A percentile compares a stretch with the other conserved stretches of the same genome.
Evolutionary conservation across 2,113 vertebrate species (phyloP).

Genomic region (Pangasianodon hypophthalmus): DNA sequence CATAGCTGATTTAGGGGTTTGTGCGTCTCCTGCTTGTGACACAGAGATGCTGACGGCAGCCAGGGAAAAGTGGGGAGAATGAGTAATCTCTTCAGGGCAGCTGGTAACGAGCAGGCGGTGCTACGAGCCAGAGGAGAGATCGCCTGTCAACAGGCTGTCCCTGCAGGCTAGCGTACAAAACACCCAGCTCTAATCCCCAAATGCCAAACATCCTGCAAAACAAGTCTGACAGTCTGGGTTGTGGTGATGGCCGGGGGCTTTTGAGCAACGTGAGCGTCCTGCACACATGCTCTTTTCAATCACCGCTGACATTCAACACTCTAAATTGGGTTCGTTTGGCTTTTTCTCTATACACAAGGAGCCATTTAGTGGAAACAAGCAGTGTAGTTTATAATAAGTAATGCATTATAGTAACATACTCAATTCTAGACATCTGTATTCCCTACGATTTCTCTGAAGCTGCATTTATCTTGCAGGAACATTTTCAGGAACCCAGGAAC

Average conservation of each 20-base stretch:
- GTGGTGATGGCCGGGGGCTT: constrained; percentile 33
- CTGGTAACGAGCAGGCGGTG: constrained; percentile 18
- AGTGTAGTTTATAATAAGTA: not conserved
- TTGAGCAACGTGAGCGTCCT: not conserved
- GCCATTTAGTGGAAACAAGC: not conserved
- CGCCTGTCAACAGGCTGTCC: constrained; percentile 52
- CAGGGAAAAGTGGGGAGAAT: constrained; percentile 41
- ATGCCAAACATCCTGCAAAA: constrained; percentile 51
- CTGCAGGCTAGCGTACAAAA: constrained; percentile 51
- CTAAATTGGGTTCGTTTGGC: constrained; percentile 1
- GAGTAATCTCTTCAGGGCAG: constrained; percentile 49
- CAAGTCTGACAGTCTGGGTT: constrained; percentile 47
- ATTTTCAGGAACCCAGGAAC: not conserved
- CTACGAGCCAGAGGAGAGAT: constrained; percentile 34
- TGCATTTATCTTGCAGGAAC: not conserved
- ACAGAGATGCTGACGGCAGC: constrained; percentile 33
- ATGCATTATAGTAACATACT: not conserved
- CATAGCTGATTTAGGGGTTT: not conserved
- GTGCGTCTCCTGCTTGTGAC: not conserved
- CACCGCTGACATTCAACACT: constrained; percentile 23
- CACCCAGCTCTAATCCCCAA: constrained; percentile 43
- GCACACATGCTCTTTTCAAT: constrained; percentile 36
- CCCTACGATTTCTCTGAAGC: not conserved
- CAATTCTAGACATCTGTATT: not conserved
- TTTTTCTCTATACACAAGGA: not conserved